phyloP scores from a whole-genome alignment of 2,797 vertebrate genomes.

The Propithecus deckenii region DNA sequence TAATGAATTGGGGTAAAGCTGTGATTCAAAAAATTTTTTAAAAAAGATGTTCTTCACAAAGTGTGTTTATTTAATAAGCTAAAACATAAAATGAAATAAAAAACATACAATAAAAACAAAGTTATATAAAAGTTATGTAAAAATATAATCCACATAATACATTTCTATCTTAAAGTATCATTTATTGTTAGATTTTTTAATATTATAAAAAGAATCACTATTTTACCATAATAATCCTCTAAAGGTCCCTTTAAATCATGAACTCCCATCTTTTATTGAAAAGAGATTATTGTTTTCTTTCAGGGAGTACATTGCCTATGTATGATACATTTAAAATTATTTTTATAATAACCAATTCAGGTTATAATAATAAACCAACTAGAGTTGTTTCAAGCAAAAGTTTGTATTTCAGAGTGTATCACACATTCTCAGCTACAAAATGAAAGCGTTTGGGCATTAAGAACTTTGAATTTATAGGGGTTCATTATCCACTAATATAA shows the following conservation, averaged over 20 bases:
- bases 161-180: background rate
- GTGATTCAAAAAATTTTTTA: background rate
- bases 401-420: background rate
- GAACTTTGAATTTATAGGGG: background rate
- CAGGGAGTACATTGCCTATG: background rate
- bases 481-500: slow-evolving; percentile 5
- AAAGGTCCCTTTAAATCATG: background rate
- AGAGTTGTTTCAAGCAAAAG: background rate
- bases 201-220: background rate
- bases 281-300: background rate
- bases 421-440: background rate
- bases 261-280: background rate
- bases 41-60: background rate
- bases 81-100: background rate
- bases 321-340: background rate
- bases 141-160: background rate
- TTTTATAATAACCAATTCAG: slow-evolving; percentile 7
- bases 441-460: background rate
- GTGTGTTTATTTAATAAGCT: background rate
- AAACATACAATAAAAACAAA: background rate
- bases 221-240: background rate
- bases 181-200: background rate
- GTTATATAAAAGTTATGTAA: background rate
- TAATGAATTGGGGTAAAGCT: background rate
- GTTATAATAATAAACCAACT: background rate